Evolutionary conservation across 1,140 invertebrate genomes (phyloP).

Genomic region (Drosophila lowei): DNA sequence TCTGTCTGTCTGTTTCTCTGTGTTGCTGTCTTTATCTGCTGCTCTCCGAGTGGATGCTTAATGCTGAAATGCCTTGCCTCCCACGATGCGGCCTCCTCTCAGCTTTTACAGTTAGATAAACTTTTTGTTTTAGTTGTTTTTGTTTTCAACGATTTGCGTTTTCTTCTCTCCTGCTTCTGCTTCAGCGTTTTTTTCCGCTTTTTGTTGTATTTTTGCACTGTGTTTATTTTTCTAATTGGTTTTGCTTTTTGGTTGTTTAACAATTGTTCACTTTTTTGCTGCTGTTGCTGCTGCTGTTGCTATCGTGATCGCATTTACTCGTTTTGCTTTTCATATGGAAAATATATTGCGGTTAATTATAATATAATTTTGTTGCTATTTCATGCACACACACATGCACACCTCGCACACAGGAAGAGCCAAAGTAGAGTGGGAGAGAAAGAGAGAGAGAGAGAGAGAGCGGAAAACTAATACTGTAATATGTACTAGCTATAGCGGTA

Average conservation of each 20-base stretch:
- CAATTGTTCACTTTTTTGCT: slow-evolving; percentile 57
- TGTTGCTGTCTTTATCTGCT: slow-evolving; percentile 17
- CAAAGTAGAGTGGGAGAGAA: slow-evolving; percentile 2
- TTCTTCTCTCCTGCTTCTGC: slow-evolving; percentile 15
- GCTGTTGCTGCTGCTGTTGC: not conserved
- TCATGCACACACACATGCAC: slow-evolving; percentile 21
- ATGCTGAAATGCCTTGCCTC: slow-evolving; percentile 12
- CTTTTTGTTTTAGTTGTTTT: slow-evolving; percentile 18
- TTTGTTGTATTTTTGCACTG: slow-evolving; percentile 26
- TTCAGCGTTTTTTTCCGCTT: slow-evolving; percentile 4
- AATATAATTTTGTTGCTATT: slow-evolving; percentile 39
- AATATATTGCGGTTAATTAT: slow-evolving; percentile 56
- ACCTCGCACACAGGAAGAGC: slow-evolving; percentile 1
- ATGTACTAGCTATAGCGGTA: slow-evolving; percentile 47
- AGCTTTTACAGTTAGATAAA: slow-evolving; percentile 34
- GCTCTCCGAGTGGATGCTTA: slow-evolving; percentile 14
- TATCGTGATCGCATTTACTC: too few species aligned
- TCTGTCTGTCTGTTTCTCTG: not conserved
- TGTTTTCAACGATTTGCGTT: slow-evolving; percentile 31
- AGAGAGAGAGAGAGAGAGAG: slow-evolving; percentile 51
- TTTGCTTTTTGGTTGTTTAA: slow-evolving; percentile 33
- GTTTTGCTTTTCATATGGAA: slow-evolving; percentile 41
- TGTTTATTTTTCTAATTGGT: slow-evolving; percentile 39
- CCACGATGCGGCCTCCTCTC: slow-evolving; percentile 32
- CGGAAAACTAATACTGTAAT: slow-evolving; percentile 40